Conservation (phyloP, 2,888 invertebrate genomes). For the Tortricodes alternella region DNA sequence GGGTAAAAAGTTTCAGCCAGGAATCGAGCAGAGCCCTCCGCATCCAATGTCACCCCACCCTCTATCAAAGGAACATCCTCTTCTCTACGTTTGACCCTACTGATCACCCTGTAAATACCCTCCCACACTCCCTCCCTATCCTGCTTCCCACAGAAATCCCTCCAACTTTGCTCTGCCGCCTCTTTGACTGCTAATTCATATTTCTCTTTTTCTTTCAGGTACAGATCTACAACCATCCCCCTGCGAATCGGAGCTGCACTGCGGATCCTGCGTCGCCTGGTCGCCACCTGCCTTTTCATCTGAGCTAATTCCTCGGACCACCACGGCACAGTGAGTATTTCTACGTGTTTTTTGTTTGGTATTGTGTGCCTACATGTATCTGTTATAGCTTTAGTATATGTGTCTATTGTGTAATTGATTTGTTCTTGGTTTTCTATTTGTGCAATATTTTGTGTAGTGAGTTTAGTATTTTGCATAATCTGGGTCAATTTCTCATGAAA, state of each 20-base stretch:
- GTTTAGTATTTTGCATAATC: neutral
- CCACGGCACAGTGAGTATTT: slow-evolving; percentile 29
- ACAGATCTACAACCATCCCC: slow-evolving; percentile 5
- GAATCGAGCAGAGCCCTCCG: neutral
- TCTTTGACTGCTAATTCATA: neutral
- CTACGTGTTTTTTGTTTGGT: slow-evolving; percentile 20
- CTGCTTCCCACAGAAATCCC: slow-evolving; percentile 24
- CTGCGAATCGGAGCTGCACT: slow-evolving; percentile 6
- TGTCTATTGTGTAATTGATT: neutral
- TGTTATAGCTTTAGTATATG: slow-evolving; percentile 1
- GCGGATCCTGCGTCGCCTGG: slow-evolving; percentile 12
- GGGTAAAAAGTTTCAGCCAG: slow-evolving; percentile 13
- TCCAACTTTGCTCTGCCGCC: slow-evolving; percentile 22
- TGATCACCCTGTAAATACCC: slow-evolving; percentile 22
- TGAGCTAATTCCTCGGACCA: slow-evolving; percentile 28
- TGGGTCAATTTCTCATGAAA: slow-evolving; percentile 17
- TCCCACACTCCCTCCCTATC: slow-evolving; percentile 28
- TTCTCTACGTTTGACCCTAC: neutral
- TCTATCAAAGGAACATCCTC: slow-evolving; percentile 5
- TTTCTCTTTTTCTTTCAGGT: slow-evolving; percentile 21
- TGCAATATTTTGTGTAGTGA: neutral
- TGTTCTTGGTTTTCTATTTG: neutral
- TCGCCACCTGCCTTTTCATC: slow-evolving; percentile 20
- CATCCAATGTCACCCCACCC: neutral
- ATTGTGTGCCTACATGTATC: slow-evolving; percentile 14